Evolutionary conservation across 2,113 vertebrate genomes (phyloP), one percentile per base, ranked within the genome.

Genomic region (Anhinga anhinga): DNA sequence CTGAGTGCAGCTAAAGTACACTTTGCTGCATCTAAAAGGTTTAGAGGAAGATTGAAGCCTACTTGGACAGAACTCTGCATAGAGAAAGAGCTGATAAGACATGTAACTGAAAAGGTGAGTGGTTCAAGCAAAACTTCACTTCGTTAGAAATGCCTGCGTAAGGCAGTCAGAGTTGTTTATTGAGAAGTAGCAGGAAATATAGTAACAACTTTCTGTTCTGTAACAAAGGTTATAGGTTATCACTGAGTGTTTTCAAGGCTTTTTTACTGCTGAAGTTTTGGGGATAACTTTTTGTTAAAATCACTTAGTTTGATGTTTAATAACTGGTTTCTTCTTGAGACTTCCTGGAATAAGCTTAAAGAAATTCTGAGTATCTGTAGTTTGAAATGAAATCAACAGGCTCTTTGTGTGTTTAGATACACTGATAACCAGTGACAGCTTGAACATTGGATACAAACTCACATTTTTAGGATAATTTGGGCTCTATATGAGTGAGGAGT

Each of bases 401-500:
- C 22, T 38, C 5, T 14, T 23, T 8, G 13, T 79, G 34, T 25
- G 11, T 53, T 69, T 3, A 13, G 44, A 47, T 29, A 30, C 20
- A 8, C 3, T 27, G 44, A 36, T n/a, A 67, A 27, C 26, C 11
- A 20, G 16, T 14, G 14, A 11, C 3, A 29, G 26, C 38, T 63
- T 70, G 27, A 44, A 49, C 61, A 47, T 23, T 20, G 23, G 18
- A 15, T 55, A 23, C 9, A 11, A 30, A n/a, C 30, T 67, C 34
- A 26, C 4, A 17, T 10, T 59, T 36, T 22, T 3, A 13, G 27
- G 29, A 8, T 42, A 30, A 70, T 30, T 36, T 27, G 20, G 21
- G 9, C 47, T 55, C 25, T 22, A 3, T 27, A 5, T 23, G 38
- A 47, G 26, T 0, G 1, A 65, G 23, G 21, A 47, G 13, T n/a